These are phyloP conservation scores for Nansenia antarctica DNA, from an alignment of 2,113 vertebrate genomes.

Conservation along the genomic window DNA sequence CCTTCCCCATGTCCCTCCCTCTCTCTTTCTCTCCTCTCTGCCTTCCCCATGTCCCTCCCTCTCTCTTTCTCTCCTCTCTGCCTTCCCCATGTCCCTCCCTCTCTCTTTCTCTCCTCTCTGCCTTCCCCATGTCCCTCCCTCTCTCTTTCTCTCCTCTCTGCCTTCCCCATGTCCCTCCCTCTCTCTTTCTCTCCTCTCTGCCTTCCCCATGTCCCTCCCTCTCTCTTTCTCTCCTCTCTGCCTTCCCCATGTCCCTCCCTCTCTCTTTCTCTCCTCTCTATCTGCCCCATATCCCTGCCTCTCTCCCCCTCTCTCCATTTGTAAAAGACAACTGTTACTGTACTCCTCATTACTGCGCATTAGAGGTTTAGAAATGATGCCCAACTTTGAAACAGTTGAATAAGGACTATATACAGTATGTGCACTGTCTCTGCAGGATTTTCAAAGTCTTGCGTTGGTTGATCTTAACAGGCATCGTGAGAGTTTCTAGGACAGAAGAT, in stretches of 20 bases:
- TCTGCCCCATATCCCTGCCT: too few relatives aligned
- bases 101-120: neutral
- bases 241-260: neutral
- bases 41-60: neutral
- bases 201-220: neutral
- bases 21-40: conserved; percentile 1
- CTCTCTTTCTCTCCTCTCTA: neutral
- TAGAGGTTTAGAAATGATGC: conserved; percentile 25
- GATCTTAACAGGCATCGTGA: too few relatives aligned
- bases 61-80: neutral
- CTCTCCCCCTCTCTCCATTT: neutral
- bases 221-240: neutral
- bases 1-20: neutral
- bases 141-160: conserved; percentile 1
- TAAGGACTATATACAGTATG: conserved; percentile 22
- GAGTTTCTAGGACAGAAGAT: too few relatives aligned
- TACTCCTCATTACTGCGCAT: conserved; percentile 43
- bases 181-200: neutral
- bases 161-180: neutral
- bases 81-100: neutral
- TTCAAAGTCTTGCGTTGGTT: too few relatives aligned
- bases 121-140: neutral
- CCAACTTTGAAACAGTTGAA: conserved; percentile 34
- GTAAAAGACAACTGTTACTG: conserved; percentile 24
- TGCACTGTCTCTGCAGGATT: conserved; percentile 5